Evolutionary conservation across 64 coral and sea anemone species (phyloP), one percentile per base, ranked within the genome.

Genomic region (Platygyra sinensis): DNA sequence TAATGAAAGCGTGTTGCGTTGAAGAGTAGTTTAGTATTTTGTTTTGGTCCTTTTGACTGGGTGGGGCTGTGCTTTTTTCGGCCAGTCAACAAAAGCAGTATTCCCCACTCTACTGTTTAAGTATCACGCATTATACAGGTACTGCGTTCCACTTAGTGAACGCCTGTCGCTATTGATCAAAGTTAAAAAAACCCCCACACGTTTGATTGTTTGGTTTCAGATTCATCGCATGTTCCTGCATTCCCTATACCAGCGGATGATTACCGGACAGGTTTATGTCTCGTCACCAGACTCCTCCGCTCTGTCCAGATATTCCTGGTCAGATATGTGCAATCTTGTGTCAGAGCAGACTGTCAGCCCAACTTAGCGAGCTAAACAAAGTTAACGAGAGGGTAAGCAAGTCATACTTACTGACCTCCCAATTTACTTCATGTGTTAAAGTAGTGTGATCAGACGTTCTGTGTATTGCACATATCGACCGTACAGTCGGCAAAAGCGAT

Each of bases 211-310:
- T 30, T 83, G 52, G 8, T 54, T 74, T 72, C 61, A 99, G 97
- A 72, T 52, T 50, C 90, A 92, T 15, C 79, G 91, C 39, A 91
- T 86, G 63, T 99, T 96, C 67, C 91, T 99, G 57, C 97, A 99
- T 72, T 93, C 97, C 20, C 65, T 99, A 20, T 99, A 99, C 42
- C 97, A 99, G 74, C 94, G 97, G 36, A 93, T 99, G 82, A 84
- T 99, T 39, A 95, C 97, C 5, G 97, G 97, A 59, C 94, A 99
- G 33, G 91, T 96, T 30, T 99, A 96, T 67, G 74, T 85, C 88
- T 93, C 29, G 60, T 95, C 89, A 51, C 87, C 86, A 60, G 90
- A 93, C 67, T 90, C 91, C 30, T 90, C 91, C 30, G 82, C 82
- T 31, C 82, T 93, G 62, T 75, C 72, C 55, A 96, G 86, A 49